A percentile compares a stretch with the other conserved stretches of the same genome.
Evolutionary conservation across 2,113 vertebrate genomes (phyloP).

Genomic region (Tamias sibiricus): DNA sequence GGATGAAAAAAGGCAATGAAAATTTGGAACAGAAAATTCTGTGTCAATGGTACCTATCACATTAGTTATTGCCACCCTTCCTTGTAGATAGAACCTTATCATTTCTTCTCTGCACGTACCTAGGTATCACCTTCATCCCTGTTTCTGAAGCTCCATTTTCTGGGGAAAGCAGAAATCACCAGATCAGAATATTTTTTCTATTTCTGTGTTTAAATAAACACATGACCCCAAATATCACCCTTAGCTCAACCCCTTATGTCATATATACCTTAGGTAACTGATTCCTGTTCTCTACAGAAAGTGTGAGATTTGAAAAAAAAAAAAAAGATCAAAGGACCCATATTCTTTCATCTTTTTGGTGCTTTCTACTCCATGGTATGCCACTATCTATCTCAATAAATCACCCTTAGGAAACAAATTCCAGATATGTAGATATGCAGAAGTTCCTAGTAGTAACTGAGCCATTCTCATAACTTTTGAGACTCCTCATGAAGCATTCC

Average conservation of each 20-base stretch:
- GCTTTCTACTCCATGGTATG: background rate
- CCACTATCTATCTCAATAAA: conserved; percentile 41
- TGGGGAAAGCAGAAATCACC: background rate
- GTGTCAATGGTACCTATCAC: no score
- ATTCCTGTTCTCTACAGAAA: background rate
- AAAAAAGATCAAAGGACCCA: background rate
- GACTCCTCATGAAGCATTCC: background rate
- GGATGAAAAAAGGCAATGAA: background rate
- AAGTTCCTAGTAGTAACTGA: background rate
- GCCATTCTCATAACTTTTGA: background rate
- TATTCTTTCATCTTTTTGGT: background rate
- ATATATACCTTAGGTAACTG: background rate
- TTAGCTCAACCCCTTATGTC: background rate
- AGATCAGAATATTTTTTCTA: background rate
- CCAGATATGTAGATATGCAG: background rate
- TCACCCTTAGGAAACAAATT: background rate
- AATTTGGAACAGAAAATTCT: no score
- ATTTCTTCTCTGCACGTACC: background rate
- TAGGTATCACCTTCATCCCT: background rate
- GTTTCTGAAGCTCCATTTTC: background rate
- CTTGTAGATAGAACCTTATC: background rate
- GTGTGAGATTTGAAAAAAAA: conserved; percentile 2
- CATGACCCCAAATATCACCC: background rate
- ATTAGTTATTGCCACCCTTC: background rate
- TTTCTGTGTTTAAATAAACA: conserved; percentile 5